Conservation (phyloP, 2,888 invertebrate genomes). For the Drosophila hamatofila region DNA sequence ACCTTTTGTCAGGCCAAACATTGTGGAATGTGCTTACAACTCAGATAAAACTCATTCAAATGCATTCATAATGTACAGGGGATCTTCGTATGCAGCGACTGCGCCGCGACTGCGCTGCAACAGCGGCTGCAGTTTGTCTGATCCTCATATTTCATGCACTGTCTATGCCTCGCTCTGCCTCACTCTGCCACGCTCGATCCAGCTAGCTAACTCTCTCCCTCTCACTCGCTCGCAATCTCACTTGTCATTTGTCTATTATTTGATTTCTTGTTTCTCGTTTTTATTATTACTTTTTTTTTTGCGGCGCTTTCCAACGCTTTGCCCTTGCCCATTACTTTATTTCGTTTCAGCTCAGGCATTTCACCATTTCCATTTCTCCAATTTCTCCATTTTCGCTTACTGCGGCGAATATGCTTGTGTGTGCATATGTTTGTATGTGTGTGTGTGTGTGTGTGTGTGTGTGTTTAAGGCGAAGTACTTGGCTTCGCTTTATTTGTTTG, state of each 20-base stretch:
- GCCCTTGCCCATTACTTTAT: slow-evolving; percentile 56
- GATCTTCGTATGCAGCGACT: slow-evolving; percentile 23
- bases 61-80: slow-evolving; percentile 23
- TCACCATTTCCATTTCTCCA: slow-evolving; percentile 64
- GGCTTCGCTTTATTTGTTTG: slow-evolving; percentile 34
- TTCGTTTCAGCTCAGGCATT: slow-evolving; percentile 41
- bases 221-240: slow-evolving; percentile 12
- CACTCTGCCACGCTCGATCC: background rate
- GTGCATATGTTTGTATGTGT: background rate
- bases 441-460: background rate
- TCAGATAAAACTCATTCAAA: background rate
- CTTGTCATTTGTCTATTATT: slow-evolving; percentile 38
- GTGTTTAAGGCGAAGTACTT: slow-evolving; percentile 47
- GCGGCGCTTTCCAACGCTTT: slow-evolving; percentile 48
- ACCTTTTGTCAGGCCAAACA: background rate
- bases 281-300: slow-evolving; percentile 1
- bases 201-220: slow-evolving; percentile 2
- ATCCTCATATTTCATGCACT: slow-evolving; percentile 20
- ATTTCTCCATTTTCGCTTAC: slow-evolving; percentile 72
- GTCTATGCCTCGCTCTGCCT: too few relatives aligned
- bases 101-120: slow-evolving; percentile 1
- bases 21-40: background rate
- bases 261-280: slow-evolving; percentile 2
- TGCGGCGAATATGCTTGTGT: slow-evolving; percentile 40
- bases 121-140: slow-evolving; percentile 18